Conservation (phyloP, 2,888 invertebrate species). For the Magallana nippona region DNA sequence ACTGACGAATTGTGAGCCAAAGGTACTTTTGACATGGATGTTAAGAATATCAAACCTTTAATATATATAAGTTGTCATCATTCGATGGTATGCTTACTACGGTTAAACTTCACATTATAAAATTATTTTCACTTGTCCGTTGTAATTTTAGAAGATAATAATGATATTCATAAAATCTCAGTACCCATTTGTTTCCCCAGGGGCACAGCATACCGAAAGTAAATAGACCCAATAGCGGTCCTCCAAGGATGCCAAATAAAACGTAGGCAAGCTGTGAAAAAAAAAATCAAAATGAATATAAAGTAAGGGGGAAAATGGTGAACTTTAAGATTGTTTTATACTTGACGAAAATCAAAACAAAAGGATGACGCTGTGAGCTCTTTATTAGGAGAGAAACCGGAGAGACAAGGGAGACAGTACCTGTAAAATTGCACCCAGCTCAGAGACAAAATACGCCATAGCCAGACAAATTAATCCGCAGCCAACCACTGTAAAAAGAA, state of each 20-base stretch:
- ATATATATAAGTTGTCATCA: no score
- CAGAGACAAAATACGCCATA: constrained; percentile 91
- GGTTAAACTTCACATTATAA: no score
- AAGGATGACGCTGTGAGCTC: background rate
- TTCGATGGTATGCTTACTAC: no score
- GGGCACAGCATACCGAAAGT: constrained; percentile 80
- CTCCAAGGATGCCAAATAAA: constrained; percentile 77
- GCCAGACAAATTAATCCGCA: constrained; percentile 89
- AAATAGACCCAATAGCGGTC: constrained; percentile 75
- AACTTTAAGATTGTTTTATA: background rate
- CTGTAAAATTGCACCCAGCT: constrained; percentile 83
- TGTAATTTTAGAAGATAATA: no score
- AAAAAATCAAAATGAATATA: constrained; percentile 20
- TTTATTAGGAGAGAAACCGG: background rate
- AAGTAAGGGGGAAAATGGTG: background rate
- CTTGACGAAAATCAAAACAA: background rate
- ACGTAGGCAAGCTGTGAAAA: constrained; percentile 83
- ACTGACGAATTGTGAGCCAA: no score
- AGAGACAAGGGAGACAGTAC: background rate
- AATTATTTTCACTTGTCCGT: no score
- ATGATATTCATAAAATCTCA: background rate
- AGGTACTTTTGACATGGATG: no score
- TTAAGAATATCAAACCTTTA: no score
- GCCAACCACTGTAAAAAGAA: constrained; percentile 83
- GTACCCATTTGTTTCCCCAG: constrained; percentile 80